Base-by-base conservation (phyloP, 2,113 vertebrate species). In the Scomber scombrus region DNA sequence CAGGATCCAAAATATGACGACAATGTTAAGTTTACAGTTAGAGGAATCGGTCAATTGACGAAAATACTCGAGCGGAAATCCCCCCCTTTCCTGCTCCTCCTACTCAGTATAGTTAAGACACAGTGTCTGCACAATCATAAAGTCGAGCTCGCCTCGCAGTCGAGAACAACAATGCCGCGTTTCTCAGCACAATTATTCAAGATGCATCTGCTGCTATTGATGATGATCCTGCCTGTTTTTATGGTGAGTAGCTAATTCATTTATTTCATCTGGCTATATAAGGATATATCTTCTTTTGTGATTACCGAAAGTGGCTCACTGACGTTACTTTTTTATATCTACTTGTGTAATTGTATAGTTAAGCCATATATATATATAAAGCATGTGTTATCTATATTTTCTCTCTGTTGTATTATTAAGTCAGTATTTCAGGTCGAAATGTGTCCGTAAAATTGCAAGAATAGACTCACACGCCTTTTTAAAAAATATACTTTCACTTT, bases 401-500 rank as follows among this genome's bases (percentile, higher is more conserved):
- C 34, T 19, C 55, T 19, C 3, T 7, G 1, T 31, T 19, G 7
- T 50, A 2, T 12, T 3, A 2, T 40, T 26, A 21, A 9, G 19
- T 66, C 1, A 1, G 11, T 4, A 15, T 46, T 66, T 62, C 2
- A 40, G 8, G 9, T 7, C 8, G 3, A 60, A 49, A 50, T 23
- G 7, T 12, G 12, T 10, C 50, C 18, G 8, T 8, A 1, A 31
- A 47, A 0, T 19, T 50, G 1, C 0, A 0, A 26, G 3, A 16
- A 3, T 26, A 26, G 23, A 2, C 13, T 1, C 18, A 11, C 14
- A 16, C 4, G 6, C 45, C 13, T 52, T 6, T 13, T 3, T 12
- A 3, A 18, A 9, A 6, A 45, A 4, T 0, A 0, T 56, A 72
- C 69, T 89, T 91, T 91, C 90, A 85, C 73, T 91, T 91, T 91